Percentiles rank a stretch among this genome's conserved stretches.
Conservation (phyloP, 1,140 invertebrate genomes). For the Heterodera carotae region DNA sequence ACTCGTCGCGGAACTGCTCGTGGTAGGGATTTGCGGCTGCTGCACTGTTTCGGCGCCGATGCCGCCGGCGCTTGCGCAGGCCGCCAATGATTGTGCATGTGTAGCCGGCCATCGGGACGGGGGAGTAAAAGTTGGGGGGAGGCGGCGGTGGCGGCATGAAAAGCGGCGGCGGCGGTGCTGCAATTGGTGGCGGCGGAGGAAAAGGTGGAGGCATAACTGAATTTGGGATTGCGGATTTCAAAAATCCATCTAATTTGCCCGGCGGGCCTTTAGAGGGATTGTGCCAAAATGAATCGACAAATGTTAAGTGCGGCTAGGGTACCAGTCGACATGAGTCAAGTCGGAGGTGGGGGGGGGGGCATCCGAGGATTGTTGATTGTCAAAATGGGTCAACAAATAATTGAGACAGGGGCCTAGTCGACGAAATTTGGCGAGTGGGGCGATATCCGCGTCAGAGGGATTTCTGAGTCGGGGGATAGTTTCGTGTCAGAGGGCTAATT, state of each 20-base stretch:
- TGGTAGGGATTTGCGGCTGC: neutral
- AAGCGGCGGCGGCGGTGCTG: too few species aligned
- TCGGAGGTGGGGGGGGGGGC: neutral
- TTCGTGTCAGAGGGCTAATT: too few species aligned
- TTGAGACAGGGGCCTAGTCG: too few species aligned
- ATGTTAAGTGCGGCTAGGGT: too few species aligned
- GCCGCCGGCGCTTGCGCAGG: neutral
- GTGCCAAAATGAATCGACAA: neutral
- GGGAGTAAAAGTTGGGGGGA: neutral
- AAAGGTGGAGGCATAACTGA: neutral
- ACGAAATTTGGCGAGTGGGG: too few species aligned
- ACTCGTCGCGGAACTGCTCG: slow-evolving; percentile 6
- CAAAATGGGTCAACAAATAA: too few species aligned
- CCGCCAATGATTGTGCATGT: slow-evolving; percentile 1
- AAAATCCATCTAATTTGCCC: too few species aligned
- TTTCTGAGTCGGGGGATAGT: too few species aligned
- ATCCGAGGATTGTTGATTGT: too few species aligned
- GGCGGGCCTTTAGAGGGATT: too few species aligned
- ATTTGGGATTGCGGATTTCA: neutral
- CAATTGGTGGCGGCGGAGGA: neutral
- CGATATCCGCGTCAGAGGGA: too few species aligned
- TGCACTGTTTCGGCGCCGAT: neutral
- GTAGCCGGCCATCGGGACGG: neutral
- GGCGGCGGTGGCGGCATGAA: neutral
- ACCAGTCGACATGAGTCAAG: too few species aligned